These are phyloP conservation scores for Sarcoramphus papa DNA, from an alignment of 2,797 vertebrate species.

Conservation along the genomic window DNA sequence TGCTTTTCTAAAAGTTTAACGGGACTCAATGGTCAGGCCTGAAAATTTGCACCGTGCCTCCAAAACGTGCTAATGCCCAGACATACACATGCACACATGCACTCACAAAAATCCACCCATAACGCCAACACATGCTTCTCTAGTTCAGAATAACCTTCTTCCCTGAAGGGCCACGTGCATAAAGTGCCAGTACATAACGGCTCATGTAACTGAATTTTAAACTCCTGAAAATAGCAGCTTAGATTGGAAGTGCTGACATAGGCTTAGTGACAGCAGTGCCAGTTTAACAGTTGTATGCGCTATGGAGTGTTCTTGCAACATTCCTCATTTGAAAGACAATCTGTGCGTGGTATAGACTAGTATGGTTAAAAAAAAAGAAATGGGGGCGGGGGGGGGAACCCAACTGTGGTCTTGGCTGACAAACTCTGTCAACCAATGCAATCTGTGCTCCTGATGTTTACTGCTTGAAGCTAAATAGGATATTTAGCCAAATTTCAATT, in stretches of 20 bases:
- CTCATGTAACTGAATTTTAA: constrained; percentile 64
- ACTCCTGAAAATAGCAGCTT: constrained; percentile 70
- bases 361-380: background rate
- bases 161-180: constrained; percentile 31
- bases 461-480: constrained; percentile 36
- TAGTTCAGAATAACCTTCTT: constrained; percentile 31
- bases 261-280: constrained; percentile 18
- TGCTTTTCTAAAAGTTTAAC: background rate
- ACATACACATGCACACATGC: background rate
- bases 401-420: constrained; percentile 37
- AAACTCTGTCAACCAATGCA: constrained; percentile 39
- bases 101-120: background rate
- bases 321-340: constrained; percentile 38
- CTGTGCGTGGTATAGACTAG: constrained; percentile 17
- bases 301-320: constrained; percentile 39
- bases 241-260: constrained; percentile 58
- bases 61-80: background rate
- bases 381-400: background rate
- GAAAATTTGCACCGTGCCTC: background rate
- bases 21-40: background rate
- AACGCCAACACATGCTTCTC: background rate
- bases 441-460: constrained; percentile 22
- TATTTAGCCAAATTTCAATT: constrained; percentile 63
- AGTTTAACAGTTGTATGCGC: constrained; percentile 38
- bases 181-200: constrained; percentile 42